phyloP scores from a whole-genome alignment of 2,113 vertebrate species.

The Hemibagrus wyckioides region DNA sequence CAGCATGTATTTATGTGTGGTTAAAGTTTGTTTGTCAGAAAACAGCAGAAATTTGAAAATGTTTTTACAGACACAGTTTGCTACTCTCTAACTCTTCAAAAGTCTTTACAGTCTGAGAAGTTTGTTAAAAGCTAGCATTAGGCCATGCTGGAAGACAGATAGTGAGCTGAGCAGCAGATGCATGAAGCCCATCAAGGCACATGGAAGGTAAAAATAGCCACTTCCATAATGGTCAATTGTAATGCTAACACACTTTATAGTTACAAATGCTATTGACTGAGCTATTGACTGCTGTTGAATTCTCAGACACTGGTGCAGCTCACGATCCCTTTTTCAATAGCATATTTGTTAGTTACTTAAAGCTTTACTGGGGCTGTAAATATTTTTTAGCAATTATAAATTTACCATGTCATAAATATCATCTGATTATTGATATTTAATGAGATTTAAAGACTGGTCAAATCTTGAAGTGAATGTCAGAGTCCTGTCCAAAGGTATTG shows the following conservation, averaged over 20 bases:
- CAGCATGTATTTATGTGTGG: no score
- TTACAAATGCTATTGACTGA: background rate
- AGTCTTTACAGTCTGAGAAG: background rate
- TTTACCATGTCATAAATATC: background rate
- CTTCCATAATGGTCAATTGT: conserved; percentile 14
- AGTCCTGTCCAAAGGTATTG: background rate
- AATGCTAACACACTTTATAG: background rate
- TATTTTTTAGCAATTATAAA: background rate
- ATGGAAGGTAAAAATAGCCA: conserved; percentile 44
- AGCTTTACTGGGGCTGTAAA: background rate
- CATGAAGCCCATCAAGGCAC: conserved; percentile 18
- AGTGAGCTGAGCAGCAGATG: conserved; percentile 2
- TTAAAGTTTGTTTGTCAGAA: background rate
- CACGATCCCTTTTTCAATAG: background rate
- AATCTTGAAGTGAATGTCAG: background rate
- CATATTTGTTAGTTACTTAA: background rate
- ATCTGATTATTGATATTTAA: background rate
- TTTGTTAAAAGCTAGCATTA: background rate
- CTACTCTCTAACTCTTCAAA: background rate
- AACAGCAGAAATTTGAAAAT: background rate
- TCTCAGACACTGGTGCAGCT: background rate
- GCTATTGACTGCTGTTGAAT: background rate
- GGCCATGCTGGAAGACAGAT: background rate
- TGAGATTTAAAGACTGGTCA: background rate
- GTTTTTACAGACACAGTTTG: background rate